A percentile compares a stretch with the other conserved stretches of the same genome.
These are phyloP conservation scores for Helicorthomorpha holstii DNA, from an alignment of 1,140 invertebrate genomes.

Conservation along the genomic window DNA sequence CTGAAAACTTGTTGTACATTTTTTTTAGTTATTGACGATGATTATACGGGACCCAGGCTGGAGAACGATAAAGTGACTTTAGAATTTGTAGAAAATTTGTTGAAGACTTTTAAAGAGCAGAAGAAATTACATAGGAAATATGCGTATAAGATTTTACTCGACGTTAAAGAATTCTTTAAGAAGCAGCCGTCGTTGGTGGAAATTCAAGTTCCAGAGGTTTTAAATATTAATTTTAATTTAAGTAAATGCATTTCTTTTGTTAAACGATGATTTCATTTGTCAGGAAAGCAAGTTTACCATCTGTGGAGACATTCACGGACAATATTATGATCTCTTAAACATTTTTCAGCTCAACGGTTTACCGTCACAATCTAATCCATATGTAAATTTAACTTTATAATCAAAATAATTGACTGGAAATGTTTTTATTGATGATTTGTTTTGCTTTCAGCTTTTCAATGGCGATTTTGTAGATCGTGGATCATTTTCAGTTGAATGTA, in stretches of 20 bases:
- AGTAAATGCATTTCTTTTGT: no score
- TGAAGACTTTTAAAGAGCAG: slow-evolving; percentile 78
- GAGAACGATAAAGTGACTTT: slow-evolving; percentile 72
- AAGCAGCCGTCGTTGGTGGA: slow-evolving; percentile 75
- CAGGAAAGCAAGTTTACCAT: slow-evolving; percentile 85
- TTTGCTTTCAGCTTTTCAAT: slow-evolving; percentile 62
- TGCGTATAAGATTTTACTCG: slow-evolving; percentile 92
- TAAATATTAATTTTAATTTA: no score
- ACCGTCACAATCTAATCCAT: slow-evolving; percentile 88
- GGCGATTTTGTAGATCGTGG: slow-evolving; percentile 99
- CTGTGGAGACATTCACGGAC: slow-evolving; percentile 99
- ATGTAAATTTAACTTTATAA: slow-evolving; percentile 37
- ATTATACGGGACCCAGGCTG: slow-evolving; percentile 79
- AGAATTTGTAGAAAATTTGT: slow-evolving; percentile 65
- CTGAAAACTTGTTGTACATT: slow-evolving; percentile 1
- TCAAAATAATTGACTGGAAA: background rate
- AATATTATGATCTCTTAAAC: slow-evolving; percentile 96
- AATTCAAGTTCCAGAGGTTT: slow-evolving; percentile 56
- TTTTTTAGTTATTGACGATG: slow-evolving; percentile 68
- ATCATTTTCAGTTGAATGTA: slow-evolving; percentile 98
- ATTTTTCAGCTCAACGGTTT: slow-evolving; percentile 94
- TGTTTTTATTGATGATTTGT: slow-evolving; percentile 2
- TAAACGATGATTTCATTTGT: background rate
- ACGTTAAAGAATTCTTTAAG: slow-evolving; percentile 71
- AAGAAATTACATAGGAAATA: slow-evolving; percentile 92